A percentile compares a stretch with the other conserved stretches of the same genome.
These are phyloP conservation scores for Periparus ater DNA, from an alignment of 2,797 vertebrate genomes.

Conservation along the genomic window DNA sequence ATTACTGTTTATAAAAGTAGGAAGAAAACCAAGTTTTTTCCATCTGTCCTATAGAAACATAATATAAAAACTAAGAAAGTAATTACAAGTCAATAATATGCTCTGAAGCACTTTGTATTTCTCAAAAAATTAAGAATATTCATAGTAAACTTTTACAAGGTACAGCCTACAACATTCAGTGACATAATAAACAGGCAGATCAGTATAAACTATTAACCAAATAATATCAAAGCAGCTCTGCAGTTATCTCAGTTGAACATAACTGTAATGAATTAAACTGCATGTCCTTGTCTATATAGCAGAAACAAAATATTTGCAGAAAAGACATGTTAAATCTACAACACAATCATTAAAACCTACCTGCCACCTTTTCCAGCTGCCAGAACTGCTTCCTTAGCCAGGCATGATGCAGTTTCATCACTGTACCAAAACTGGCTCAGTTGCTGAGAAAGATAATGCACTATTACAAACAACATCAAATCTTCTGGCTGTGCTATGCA, in stretches of 20 bases:
- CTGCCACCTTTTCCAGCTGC: constrained; percentile 87
- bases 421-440: constrained; percentile 98
- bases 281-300: not conserved
- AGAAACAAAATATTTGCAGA: not conserved
- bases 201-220: not conserved
- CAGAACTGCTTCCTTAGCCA: constrained; percentile 83
- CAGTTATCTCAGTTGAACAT: not conserved
- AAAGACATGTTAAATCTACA: not conserved
- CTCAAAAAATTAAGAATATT: not conserved
- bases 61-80: not conserved
- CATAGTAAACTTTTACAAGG: not conserved
- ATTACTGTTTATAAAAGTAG: not conserved
- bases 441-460: constrained; percentile 71
- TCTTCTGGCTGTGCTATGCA: not conserved
- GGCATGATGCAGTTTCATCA: constrained; percentile 82
- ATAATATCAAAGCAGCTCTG: not conserved
- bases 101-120: not conserved
- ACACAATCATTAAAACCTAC: constrained; percentile 68
- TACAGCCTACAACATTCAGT: not conserved
- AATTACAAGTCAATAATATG: not conserved
- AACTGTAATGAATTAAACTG: not conserved
- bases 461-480: not conserved
- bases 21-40: not conserved
- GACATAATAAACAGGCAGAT: not conserved
- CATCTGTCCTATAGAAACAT: not conserved